Conservation (phyloP, 2,797 vertebrate species). For the Protonibea diacanthus region DNA sequence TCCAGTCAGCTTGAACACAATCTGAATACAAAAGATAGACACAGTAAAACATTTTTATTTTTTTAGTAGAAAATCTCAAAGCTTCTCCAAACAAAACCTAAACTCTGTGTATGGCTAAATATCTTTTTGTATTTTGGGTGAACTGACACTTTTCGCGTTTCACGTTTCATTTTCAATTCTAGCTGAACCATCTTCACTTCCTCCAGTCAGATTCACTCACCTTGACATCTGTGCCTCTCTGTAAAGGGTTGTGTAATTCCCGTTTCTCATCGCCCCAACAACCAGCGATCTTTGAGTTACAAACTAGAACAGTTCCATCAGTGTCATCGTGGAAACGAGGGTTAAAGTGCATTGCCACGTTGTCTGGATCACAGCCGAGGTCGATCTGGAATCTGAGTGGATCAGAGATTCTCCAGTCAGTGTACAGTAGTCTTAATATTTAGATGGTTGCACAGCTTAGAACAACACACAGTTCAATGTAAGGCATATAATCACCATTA, state of each 20-base stretch:
- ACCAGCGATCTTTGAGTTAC: conserved; percentile 83
- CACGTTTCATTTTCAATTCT: no score
- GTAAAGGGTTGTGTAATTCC: conserved; percentile 79
- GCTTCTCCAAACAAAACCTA: fast-evolving
- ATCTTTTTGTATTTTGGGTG: not conserved
- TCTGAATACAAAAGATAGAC: not conserved
- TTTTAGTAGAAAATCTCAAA: fast-evolving
- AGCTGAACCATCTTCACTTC: no score
- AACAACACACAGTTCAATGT: not conserved
- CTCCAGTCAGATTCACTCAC: conserved; percentile 67
- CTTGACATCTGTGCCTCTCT: conserved; percentile 84
- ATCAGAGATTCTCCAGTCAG: not conserved
- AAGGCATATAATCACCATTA: no score
- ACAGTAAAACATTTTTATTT: fast-evolving
- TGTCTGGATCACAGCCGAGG: conserved; percentile 77
- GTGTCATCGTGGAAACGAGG: conserved; percentile 87
- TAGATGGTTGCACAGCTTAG: not conserved
- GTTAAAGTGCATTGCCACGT: conserved; percentile 90
- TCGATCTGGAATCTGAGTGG: conserved; percentile 88
- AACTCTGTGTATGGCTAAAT: not conserved
- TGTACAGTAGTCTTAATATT: not conserved
- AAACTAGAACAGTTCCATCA: conserved; percentile 83
- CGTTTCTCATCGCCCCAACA: conserved; percentile 86
- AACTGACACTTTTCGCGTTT: no score
- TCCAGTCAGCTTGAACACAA: conserved; percentile 51